Percentiles rank a stretch among this genome's conserved stretches.
Conservation (phyloP, 2,113 vertebrate species). For the Planiliza haematocheilus region DNA sequence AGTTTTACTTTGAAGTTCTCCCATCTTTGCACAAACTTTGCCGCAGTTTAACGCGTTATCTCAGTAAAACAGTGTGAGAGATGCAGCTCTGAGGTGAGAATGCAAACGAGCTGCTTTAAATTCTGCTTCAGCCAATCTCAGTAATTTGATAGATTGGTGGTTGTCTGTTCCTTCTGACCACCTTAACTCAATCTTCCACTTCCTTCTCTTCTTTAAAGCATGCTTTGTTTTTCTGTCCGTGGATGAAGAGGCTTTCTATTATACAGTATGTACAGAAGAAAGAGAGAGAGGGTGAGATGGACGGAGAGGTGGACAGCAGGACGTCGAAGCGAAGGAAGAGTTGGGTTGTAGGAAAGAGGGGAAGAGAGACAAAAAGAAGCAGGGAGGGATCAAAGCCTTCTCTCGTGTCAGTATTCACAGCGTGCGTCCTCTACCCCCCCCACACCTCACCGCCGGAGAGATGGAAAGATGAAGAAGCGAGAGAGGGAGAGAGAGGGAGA, state of each 20-base stretch:
- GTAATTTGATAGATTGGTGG: slow-evolving; percentile 4
- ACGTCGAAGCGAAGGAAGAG: slow-evolving; percentile 2
- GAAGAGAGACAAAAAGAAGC: slow-evolving; percentile 29
- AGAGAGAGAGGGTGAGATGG: background rate
- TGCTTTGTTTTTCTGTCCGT: background rate
- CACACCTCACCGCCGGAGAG: slow-evolving; percentile 38
- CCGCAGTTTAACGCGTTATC: too few species aligned
- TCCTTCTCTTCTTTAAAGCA: background rate
- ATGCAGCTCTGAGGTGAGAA: background rate
- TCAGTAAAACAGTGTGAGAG: background rate
- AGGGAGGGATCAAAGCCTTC: slow-evolving; percentile 55
- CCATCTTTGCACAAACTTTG: background rate
- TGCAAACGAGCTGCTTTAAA: slow-evolving; percentile 21
- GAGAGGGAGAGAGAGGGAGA: slow-evolving; percentile 29
- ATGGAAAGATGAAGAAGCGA: slow-evolving; percentile 53
- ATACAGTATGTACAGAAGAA: background rate
- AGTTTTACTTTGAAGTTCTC: background rate
- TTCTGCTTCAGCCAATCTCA: background rate
- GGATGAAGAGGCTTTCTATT: background rate
- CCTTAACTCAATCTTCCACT: background rate
- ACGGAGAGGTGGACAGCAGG: slow-evolving; percentile 27
- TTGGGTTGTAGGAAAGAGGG: background rate
- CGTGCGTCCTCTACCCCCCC: slow-evolving; percentile 34
- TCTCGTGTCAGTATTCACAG: slow-evolving; percentile 62
- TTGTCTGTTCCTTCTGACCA: background rate